Evolutionary conservation across 2,113 vertebrate species (phyloP).

Genomic region (Athene cunicularia): DNA sequence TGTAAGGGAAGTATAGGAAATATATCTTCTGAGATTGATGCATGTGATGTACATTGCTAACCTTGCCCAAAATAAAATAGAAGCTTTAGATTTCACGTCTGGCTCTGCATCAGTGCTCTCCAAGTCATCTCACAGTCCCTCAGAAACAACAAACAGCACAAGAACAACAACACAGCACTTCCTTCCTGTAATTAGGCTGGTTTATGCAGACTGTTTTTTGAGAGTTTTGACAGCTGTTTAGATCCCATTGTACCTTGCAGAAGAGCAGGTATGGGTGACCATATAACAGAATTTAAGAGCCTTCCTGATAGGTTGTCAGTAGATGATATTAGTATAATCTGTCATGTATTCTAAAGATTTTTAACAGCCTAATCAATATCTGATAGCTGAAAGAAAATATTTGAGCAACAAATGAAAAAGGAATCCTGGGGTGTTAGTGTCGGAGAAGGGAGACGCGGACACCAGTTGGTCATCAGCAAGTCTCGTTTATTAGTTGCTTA

Average conservation of each 20-base stretch:
- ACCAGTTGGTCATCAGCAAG: too few species aligned
- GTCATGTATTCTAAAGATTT: background rate
- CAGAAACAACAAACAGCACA: background rate
- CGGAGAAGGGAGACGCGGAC: too few species aligned
- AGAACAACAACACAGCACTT: background rate
- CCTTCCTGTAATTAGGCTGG: background rate
- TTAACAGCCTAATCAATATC: background rate
- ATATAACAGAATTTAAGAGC: background rate
- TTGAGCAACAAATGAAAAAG: background rate
- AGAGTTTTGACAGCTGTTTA: background rate
- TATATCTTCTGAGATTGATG: background rate
- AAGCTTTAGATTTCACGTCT: background rate
- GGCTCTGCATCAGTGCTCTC: background rate
- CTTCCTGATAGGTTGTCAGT: background rate
- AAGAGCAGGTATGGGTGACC: background rate
- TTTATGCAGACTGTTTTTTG: background rate
- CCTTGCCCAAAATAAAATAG: background rate
- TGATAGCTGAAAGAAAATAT: background rate
- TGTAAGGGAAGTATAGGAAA: background rate
- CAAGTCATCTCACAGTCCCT: background rate
- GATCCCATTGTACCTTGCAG: background rate
- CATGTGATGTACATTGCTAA: fast-evolving
- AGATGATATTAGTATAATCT: background rate
- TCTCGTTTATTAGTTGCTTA: too few species aligned
- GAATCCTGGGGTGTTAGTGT: background rate